Evolutionary conservation across 64 coral and sea anemone genomes (phyloP), one percentile per base, ranked within the genome.

Genomic region (Montipora efflorescens): DNA sequence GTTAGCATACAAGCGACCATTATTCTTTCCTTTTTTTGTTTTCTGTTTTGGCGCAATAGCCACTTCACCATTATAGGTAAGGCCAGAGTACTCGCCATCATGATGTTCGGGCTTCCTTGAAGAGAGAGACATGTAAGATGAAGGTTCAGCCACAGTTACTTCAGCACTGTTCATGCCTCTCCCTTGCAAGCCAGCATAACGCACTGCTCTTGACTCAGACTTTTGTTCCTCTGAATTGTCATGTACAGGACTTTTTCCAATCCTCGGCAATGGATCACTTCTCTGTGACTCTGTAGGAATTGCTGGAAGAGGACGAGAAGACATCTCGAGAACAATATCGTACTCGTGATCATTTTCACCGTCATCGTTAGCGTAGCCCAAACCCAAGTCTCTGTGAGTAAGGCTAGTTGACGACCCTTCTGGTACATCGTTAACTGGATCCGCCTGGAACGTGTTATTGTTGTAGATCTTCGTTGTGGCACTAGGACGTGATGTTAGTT

Each of bases 61-160:
- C 25, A 25, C 25, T 25, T 25, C n/a, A 13, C 53, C 7, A 47
- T 36, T 45, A 20, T 36, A 19, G 3, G 11, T 49, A 78, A 78
- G 57, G 28, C n/a, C 57, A 8, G 28, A 66, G 28, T 83, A 46
- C 15, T 22, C 2, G 45, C 0, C 58, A 25, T 25, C 25, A 25
- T 25, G 25, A 67, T 19, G 55, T 67, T 47, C 28, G 2, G 57
- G 80, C 36, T 59, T 83, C 11, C 59, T 28, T 83, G 57, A 11
- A 18, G 80, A 83, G 25, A 83, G 36, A 83, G 80, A 47, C 80
- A 83, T 83, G 80, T 83, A 83, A 2, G 8, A 45, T 15, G 14
- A 11, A 12, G 22, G 58, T 11, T 83, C 80, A 57, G 5, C 10
- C 52, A 57, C 52, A 44, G 80, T 9, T 19, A 47, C 13, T 67